A percentile compares a stretch with the other conserved stretches of the same genome.
These are phyloP conservation scores for Zingel zingel DNA, from an alignment of 2,113 vertebrate species.

Conservation along the genomic window DNA sequence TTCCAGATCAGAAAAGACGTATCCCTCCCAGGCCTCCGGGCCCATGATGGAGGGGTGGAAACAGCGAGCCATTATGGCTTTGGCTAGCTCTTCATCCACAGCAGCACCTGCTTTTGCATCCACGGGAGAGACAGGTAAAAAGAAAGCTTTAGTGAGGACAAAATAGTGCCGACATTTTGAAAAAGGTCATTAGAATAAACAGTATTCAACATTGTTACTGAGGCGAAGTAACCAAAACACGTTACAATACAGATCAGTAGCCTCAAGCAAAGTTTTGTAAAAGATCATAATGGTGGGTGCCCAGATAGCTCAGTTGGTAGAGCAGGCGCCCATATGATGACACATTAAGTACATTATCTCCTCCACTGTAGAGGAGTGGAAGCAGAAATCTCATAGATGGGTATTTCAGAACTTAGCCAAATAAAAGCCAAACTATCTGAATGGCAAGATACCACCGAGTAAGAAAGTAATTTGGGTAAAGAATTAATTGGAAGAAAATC, in stretches of 20 bases:
- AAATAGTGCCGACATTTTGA: not conserved
- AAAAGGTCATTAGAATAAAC: not conserved
- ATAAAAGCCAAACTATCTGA: not conserved
- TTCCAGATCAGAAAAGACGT: slow-evolving; percentile 88
- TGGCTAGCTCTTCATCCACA: slow-evolving; percentile 82
- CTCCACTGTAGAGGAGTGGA: too few relatives aligned
- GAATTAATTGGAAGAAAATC: not conserved
- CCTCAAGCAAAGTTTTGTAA: not conserved
- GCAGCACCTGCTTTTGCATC: slow-evolving; percentile 56
- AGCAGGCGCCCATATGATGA: too few relatives aligned
- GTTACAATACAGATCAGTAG: not conserved
- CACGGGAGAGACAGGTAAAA: slow-evolving; percentile 13
- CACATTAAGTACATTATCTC: too few relatives aligned
- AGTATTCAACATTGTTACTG: not conserved
- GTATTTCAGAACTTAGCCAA: not conserved
- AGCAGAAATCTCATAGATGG: not conserved
- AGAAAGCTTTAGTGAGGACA: not conserved
- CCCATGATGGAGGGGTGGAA: slow-evolving; percentile 85
- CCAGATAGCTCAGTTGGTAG: too few relatives aligned
- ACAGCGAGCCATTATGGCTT: slow-evolving; percentile 88
- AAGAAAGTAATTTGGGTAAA: not conserved
- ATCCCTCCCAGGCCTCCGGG: slow-evolving; percentile 89
- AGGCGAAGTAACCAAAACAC: not conserved
- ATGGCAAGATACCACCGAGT: not conserved
- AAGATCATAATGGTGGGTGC: not conserved